Evolutionary conservation across 2,113 vertebrate species (phyloP).

Genomic region (Ivindomyrus marchei): DNA sequence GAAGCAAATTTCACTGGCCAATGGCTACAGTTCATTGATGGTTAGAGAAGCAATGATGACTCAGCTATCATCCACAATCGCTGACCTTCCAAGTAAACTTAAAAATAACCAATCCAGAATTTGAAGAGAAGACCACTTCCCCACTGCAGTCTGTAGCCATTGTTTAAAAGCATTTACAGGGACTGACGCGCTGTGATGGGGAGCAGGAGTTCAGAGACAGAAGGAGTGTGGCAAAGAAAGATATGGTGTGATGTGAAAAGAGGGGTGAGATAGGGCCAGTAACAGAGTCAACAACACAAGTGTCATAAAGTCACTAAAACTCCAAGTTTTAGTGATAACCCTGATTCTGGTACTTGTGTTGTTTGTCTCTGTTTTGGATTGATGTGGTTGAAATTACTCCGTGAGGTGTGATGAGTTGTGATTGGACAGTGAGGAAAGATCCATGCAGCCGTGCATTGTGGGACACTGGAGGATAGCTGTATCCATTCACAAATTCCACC

Average conservation of each 20-base stretch:
- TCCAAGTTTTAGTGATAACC: background rate
- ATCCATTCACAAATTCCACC: slow-evolving; percentile 56
- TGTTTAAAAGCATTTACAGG: background rate
- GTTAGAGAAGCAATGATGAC: background rate
- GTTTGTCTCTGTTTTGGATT: slow-evolving; percentile 10
- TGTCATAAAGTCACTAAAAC: background rate
- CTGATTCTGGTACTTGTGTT: slow-evolving; percentile 2
- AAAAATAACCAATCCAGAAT: background rate
- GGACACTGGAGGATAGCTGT: slow-evolving; percentile 57
- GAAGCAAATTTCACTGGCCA: background rate
- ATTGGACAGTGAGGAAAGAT: slow-evolving; percentile 22
- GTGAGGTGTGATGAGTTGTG: background rate
- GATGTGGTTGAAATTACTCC: background rate
- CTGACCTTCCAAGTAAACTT: background rate
- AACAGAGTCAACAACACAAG: slow-evolving; percentile 14
- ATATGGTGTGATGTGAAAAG: background rate
- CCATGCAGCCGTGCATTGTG: slow-evolving; percentile 54
- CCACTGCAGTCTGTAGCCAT: background rate
- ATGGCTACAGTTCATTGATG: background rate
- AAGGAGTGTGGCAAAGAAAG: background rate
- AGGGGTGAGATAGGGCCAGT: background rate
- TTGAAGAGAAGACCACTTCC: background rate
- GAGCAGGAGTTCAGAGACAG: background rate
- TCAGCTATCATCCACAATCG: background rate
- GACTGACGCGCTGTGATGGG: background rate